Percentiles rank a stretch among this genome's conserved stretches.
phyloP scores from a whole-genome alignment of 2,113 vertebrate genomes.

The Lethenteron reissneri region DNA sequence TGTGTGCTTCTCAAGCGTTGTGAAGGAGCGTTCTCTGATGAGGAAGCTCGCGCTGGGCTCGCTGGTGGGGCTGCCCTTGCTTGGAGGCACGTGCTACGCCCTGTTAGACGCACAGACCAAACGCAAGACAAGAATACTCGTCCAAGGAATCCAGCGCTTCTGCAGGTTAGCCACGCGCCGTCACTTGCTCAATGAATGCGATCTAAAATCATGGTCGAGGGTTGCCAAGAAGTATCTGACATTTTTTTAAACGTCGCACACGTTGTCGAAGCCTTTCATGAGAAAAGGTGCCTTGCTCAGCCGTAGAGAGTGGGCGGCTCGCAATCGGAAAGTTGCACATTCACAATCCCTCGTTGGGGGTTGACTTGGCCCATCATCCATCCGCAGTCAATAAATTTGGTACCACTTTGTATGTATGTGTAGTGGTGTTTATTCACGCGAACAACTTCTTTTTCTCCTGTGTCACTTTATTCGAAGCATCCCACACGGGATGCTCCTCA shows the following conservation, averaged over 20 bases:
- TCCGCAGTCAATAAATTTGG: too few species aligned
- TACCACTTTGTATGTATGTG: too few species aligned
- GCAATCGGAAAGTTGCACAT: not conserved
- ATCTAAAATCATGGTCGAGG: too few species aligned
- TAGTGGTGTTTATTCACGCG: too few species aligned
- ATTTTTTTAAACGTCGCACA: not conserved
- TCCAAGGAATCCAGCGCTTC: constrained; percentile 35
- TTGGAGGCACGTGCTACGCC: constrained; percentile 18
- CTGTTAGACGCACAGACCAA: constrained; percentile 21
- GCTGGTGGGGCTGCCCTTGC: constrained; percentile 17
- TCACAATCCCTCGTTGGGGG: too few species aligned
- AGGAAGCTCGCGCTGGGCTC: constrained; percentile 15
- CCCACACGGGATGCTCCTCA: too few species aligned
- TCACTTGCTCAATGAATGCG: too few species aligned
- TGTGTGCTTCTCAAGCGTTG: not conserved
- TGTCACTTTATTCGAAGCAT: too few species aligned
- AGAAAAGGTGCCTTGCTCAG: too few species aligned
- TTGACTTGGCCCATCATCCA: too few species aligned
- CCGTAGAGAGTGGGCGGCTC: rapidly evolving
- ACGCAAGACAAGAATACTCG: constrained; percentile 30
- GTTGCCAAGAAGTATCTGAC: too few species aligned
- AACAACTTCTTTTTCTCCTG: too few species aligned
- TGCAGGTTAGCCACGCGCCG: constrained; percentile 23
- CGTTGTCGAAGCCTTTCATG: not conserved
- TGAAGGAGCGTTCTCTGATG: constrained; percentile 10